Percentiles rank a stretch among this genome's conserved stretches.
These are phyloP conservation scores for Saguinus midas DNA, from an alignment of 2,113 vertebrate species.

Conservation along the genomic window DNA sequence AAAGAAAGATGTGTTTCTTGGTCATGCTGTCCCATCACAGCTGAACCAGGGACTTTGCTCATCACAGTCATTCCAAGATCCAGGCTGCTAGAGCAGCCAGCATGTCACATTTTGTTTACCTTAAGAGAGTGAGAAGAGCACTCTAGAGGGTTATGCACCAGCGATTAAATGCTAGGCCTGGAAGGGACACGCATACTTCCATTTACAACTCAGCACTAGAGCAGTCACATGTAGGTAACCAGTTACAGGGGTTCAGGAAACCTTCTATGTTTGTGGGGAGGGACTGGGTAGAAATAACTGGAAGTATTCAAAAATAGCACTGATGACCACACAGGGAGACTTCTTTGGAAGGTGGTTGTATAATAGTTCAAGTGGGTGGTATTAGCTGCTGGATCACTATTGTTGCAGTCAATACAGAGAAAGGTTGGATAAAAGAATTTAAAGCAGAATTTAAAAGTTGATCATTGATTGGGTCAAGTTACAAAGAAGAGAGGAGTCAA, in stretches of 20 bases:
- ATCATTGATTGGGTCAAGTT: background rate
- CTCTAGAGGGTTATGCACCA: background rate
- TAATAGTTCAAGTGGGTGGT: background rate
- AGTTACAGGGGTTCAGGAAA: background rate
- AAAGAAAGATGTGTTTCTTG: background rate
- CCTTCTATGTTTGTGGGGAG: background rate
- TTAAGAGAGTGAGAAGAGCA: background rate
- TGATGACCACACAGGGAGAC: background rate
- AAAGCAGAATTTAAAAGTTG: slow-evolving; percentile 16
- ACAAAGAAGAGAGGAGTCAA: background rate
- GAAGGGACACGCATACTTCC: background rate
- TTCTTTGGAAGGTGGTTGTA: background rate
- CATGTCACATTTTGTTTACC: background rate
- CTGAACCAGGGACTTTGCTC: background rate
- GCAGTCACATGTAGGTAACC: background rate
- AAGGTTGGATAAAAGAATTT: background rate
- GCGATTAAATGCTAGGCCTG: background rate
- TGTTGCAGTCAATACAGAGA: background rate
- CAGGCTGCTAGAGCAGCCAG: background rate
- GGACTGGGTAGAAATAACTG: background rate
- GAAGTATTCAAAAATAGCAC: background rate
- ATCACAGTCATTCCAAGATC: background rate
- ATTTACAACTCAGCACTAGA: background rate
- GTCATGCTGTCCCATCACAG: background rate
- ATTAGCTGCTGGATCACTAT: background rate